Base-by-base conservation (phyloP, 2,113 vertebrate species). In the Ictidomys tridecemlineatus region DNA sequence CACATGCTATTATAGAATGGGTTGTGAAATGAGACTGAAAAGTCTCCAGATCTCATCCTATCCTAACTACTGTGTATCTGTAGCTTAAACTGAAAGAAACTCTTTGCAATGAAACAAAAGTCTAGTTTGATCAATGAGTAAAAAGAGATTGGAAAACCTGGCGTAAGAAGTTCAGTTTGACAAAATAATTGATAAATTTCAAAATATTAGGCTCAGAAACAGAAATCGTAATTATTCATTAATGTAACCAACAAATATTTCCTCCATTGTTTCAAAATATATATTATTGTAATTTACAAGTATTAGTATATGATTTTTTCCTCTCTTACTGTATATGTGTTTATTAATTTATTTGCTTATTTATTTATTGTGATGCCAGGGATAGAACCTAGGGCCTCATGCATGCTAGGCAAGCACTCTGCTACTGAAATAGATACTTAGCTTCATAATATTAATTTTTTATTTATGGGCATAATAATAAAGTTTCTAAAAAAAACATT, bases 31-130 rank as follows among this genome's bases (percentile, higher is more conserved):
- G 56, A 20, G 37, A 67, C 69, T 63, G 85, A 37, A 39, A 28
- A 76, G 14, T 79, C 20, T 88, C n/a, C 51, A 56, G 58, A 18
- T 89, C 14, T 92, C 86, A 85, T n/a, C 42, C 5, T 89, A 85
- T 88, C 26, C 22, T 89, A 56, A 63, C 20, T 61, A 28, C 37
- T 85, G 9, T 37, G 1, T 86, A 72, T 58, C 48, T 91, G 22
- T 67, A 89, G 34, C 67, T 93, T 85, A 80, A 92, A 20, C 0
- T 72, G 63, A 97, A 89, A 82, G 74, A 83, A 83, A 53, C 28
- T 39, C 89, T 93, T 94, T 61, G 58, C 78, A 93, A 51, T 91
- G 83, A 84, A 85, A 96, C 42, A 88, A n/a, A 92, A 63, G 7
- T 48, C 30, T 89, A 70, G 20, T 72, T 5, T 95, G 56, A 39